phyloP scores from a whole-genome alignment of 1,140 invertebrate species.

The Drosophila sulfurigaster region DNA sequence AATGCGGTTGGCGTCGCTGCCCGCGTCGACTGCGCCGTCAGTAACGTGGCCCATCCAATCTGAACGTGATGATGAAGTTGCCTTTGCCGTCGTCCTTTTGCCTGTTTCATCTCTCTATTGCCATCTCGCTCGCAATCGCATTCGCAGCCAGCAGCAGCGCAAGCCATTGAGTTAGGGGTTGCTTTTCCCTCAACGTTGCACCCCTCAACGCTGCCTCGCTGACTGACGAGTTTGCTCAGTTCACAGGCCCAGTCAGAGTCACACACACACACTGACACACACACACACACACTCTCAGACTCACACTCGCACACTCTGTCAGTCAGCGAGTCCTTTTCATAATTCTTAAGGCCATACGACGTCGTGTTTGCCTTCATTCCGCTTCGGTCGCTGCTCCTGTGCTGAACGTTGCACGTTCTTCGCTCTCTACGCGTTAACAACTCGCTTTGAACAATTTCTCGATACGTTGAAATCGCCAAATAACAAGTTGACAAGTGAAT shows the following conservation, averaged over 20 bases:
- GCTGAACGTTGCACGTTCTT: constrained; percentile 54
- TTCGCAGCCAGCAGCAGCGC: not conserved
- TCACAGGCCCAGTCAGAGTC: constrained; percentile 46
- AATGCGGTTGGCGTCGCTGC: constrained; percentile 56
- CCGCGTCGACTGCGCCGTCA: constrained; percentile 11
- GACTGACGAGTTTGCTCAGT: constrained; percentile 47
- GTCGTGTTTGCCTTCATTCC: constrained; percentile 74
- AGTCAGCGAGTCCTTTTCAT: constrained; percentile 67
- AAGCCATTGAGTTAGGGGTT: constrained; percentile 49
- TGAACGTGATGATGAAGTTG: constrained; percentile 74
- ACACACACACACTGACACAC: constrained; percentile 14
- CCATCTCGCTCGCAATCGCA: constrained; percentile 46
- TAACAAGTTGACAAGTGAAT: constrained; percentile 45
- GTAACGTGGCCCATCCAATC: constrained; percentile 56
- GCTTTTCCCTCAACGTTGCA: constrained; percentile 42
- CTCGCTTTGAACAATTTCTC: not conserved
- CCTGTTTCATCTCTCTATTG: constrained; percentile 38
- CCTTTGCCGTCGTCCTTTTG: constrained; percentile 68
- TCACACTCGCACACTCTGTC: not conserved
- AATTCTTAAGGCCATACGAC: constrained; percentile 74
- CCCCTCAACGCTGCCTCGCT: constrained; percentile 41
- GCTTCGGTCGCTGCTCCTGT: constrained; percentile 79
- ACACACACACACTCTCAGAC: constrained; percentile 13
- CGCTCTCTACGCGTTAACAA: constrained; percentile 35
- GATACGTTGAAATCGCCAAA: not conserved